These are phyloP conservation scores for Callorhinus ursinus DNA, from an alignment of 2,113 vertebrate genomes.

Conservation along the genomic window DNA sequence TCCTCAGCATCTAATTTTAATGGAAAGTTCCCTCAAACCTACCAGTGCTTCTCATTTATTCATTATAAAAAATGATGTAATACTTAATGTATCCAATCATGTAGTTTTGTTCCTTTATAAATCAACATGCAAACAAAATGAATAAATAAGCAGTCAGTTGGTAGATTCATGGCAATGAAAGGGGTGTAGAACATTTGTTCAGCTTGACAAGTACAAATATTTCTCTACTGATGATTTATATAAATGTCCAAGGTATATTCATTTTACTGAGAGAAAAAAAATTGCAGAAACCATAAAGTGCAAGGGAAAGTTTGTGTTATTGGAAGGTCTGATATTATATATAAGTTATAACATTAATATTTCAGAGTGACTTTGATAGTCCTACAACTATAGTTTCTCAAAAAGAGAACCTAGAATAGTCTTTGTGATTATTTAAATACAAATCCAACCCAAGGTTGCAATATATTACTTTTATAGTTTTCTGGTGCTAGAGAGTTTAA, in stretches of 20 bases:
- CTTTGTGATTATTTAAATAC: slow-evolving; percentile 65
- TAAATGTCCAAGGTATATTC: slow-evolving; percentile 70
- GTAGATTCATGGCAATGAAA: slow-evolving; percentile 71
- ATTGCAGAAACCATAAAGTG: slow-evolving; percentile 57
- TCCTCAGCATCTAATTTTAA: background rate
- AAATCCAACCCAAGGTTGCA: slow-evolving; percentile 53
- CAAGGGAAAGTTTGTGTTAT: slow-evolving; percentile 52
- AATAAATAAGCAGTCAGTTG: slow-evolving; percentile 71
- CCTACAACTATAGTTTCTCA: slow-evolving; percentile 62
- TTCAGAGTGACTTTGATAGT: slow-evolving; percentile 75
- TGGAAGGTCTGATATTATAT: slow-evolving; percentile 64
- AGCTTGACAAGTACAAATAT: slow-evolving; percentile 74
- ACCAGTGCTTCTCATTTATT: background rate
- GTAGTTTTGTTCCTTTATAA: slow-evolving; percentile 61
- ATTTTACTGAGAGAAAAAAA: slow-evolving; percentile 62
- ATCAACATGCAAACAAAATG: slow-evolving; percentile 73
- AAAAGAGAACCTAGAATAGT: slow-evolving; percentile 35
- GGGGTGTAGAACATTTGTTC: slow-evolving; percentile 71
- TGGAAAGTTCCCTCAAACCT: background rate
- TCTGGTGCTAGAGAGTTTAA: slow-evolving; percentile 33
- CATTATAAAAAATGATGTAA: slow-evolving; percentile 34
- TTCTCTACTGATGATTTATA: slow-evolving; percentile 75
- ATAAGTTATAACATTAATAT: slow-evolving; percentile 75
- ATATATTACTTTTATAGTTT: slow-evolving; percentile 65
- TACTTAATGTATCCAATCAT: slow-evolving; percentile 62